Evolutionary conservation across 2,797 vertebrate species (phyloP), one percentile per base, ranked within the genome.

Genomic region (Pempheris klunzingeri): DNA sequence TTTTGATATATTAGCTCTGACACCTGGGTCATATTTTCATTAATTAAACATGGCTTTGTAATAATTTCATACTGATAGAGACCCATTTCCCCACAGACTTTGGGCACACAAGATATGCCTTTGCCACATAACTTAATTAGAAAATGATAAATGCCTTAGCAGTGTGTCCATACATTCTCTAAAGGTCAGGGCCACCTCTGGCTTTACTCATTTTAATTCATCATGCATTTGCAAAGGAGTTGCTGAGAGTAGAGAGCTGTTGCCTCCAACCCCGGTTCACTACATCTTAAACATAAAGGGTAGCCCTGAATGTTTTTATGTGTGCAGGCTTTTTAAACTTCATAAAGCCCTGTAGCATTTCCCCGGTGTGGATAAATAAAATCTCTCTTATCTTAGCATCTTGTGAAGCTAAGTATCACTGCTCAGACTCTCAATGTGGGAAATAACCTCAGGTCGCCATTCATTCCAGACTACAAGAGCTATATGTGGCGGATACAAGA

Each of bases 101-200:
- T 85, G 74, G 83, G 53, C 90, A 85, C 78, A 78, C 81, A 82
- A 86, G 83, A 90, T 86, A 80, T 86, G 76, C 86, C 90, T 92
- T 91, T 87, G 85, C 87, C 86, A 84, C 87, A 67, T 86, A 78
- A 86, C 87, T 92, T 93, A 92, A 94, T 94, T 91, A 87, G 85
- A 93, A 92, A 92, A 91, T 91, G 91, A 92, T 91, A 84, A 93
- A 94, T 92, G 86, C 66, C 80, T 59, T 12, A 15, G 54, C 50
- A 50, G 69, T 43, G 74, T 71, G 81, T 82, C 82, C 73, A 81
- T 86, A 80, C 65, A 86, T 91, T 85, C 84, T 82, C 50, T 47
- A 91, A 91, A 92, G 90, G 91, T 91, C 87, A 85, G 66, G 61
- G 34, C 72, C 77, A 78, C 74, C 71, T 67, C 67, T 68, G 73